Conservation (phyloP, 2,888 invertebrate species). For the Cephus rjabovi region DNA sequence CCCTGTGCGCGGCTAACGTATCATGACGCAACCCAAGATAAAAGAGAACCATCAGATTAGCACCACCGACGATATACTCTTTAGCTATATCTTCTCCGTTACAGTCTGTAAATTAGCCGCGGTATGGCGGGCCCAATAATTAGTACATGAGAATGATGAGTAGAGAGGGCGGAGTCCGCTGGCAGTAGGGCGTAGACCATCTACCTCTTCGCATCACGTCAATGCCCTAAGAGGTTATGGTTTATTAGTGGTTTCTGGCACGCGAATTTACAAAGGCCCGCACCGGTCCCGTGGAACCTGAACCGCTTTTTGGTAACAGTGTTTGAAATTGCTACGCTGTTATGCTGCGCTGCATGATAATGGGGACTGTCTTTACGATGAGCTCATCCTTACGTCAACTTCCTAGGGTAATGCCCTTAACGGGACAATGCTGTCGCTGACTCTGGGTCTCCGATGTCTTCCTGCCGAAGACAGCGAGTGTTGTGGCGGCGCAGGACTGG, state of each 20-base stretch:
- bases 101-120: constrained; percentile 6
- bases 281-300: not conserved
- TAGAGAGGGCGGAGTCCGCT: constrained; percentile 26
- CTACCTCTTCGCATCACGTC: constrained; percentile 18
- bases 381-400: not conserved
- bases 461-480: constrained; percentile 22
- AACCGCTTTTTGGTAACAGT: not conserved
- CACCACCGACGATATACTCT: not conserved
- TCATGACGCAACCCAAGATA: not conserved
- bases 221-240: constrained; percentile 7
- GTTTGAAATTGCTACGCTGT: not conserved
- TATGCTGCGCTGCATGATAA: not conserved
- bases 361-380: not conserved
- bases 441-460: not conserved
- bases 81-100: not conserved
- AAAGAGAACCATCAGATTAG: not conserved
- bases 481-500: constrained; percentile 17
- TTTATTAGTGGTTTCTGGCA: constrained; percentile 13
- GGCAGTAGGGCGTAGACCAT: constrained; percentile 25
- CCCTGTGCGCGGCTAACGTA: not conserved
- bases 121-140: constrained; percentile 22
- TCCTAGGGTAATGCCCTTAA: not conserved
- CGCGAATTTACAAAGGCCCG: constrained; percentile 5
- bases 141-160: constrained; percentile 35
- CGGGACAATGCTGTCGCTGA: not conserved